phyloP scores from a whole-genome alignment of 2,113 vertebrate genomes.

The Erythrocebus patas region DNA sequence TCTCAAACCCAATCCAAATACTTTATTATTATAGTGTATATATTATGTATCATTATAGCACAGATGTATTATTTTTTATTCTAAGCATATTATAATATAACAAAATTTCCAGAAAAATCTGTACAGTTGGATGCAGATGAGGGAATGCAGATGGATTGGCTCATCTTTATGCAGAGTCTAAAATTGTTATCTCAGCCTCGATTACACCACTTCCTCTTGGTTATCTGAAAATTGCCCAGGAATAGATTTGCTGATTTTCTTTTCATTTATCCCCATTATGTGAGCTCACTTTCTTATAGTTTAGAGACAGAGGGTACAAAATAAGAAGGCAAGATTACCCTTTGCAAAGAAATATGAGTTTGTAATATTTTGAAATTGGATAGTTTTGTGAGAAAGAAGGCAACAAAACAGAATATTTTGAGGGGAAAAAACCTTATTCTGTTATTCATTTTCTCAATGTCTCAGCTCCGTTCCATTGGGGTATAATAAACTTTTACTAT shows the following conservation, averaged over 20 bases:
- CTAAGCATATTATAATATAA: slow-evolving; percentile 32
- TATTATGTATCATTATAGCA: slow-evolving; percentile 63
- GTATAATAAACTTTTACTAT: neutral
- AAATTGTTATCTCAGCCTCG: slow-evolving; percentile 59
- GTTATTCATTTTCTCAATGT: neutral
- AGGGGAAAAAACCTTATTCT: neutral
- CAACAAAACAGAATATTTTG: neutral
- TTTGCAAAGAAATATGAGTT: slow-evolving; percentile 39
- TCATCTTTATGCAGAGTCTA: slow-evolving; percentile 50
- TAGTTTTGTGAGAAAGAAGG: slow-evolving; percentile 33
- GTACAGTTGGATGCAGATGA: slow-evolving; percentile 19
- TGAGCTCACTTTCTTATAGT: slow-evolving; percentile 19
- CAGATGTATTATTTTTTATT: slow-evolving; percentile 67
- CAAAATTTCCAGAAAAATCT: slow-evolving; percentile 16
- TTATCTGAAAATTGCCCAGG: slow-evolving; percentile 67
- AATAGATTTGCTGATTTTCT: slow-evolving; percentile 73
- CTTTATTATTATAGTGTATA: neutral
- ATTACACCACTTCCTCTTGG: slow-evolving; percentile 57
- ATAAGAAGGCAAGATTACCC: neutral
- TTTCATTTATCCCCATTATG: slow-evolving; percentile 63
- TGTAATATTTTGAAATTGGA: slow-evolving; percentile 47
- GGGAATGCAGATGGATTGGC: slow-evolving; percentile 52
- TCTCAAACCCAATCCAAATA: slow-evolving; percentile 54
- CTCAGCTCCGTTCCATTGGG: neutral
- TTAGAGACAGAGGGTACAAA: slow-evolving; percentile 23